These are phyloP conservation scores for Cabera pusaria DNA, from an alignment of 2,888 invertebrate species.

Conservation along the genomic window DNA sequence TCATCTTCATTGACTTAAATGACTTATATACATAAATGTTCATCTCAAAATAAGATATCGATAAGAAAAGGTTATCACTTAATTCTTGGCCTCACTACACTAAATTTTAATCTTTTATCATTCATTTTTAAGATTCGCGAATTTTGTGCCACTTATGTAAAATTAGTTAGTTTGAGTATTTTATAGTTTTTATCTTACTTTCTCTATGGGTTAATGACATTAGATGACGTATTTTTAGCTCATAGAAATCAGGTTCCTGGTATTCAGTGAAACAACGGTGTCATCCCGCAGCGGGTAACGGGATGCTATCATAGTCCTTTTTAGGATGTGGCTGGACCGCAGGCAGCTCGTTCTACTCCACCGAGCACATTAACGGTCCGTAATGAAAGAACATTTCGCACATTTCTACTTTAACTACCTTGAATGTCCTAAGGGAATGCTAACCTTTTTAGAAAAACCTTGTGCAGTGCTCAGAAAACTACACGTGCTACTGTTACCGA, in stretches of 20 bases:
- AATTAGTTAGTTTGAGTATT: too few species aligned
- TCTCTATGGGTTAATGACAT: conserved; percentile 8
- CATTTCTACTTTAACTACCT: conserved; percentile 28
- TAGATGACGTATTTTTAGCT: conserved; percentile 16
- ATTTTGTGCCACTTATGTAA: too few species aligned
- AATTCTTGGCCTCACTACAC: too few species aligned
- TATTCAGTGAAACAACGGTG: conserved; percentile 55
- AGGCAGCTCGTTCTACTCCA: conserved; percentile 45
- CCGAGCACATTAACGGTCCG: conserved; percentile 46
- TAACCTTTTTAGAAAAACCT: conserved; percentile 5
- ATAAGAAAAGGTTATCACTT: conserved; percentile 15
- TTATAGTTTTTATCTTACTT: too few species aligned
- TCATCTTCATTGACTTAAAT: conserved; percentile 8
- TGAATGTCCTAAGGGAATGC: too few species aligned
- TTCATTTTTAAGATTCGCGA: too few species aligned
- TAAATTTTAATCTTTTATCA: too few species aligned
- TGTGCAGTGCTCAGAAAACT: too few species aligned
- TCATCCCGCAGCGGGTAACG: conserved; percentile 46
- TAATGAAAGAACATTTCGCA: conserved; percentile 49
- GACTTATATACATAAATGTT: too few species aligned
- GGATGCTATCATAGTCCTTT: conserved; percentile 66
- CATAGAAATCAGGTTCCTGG: conserved; percentile 28
- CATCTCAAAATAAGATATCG: too few species aligned
- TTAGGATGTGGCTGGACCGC: conserved; percentile 57
- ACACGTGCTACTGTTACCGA: too few species aligned